Evolutionary conservation across 2,797 vertebrate species (phyloP).

Genomic region (Vultur gryphus): DNA sequence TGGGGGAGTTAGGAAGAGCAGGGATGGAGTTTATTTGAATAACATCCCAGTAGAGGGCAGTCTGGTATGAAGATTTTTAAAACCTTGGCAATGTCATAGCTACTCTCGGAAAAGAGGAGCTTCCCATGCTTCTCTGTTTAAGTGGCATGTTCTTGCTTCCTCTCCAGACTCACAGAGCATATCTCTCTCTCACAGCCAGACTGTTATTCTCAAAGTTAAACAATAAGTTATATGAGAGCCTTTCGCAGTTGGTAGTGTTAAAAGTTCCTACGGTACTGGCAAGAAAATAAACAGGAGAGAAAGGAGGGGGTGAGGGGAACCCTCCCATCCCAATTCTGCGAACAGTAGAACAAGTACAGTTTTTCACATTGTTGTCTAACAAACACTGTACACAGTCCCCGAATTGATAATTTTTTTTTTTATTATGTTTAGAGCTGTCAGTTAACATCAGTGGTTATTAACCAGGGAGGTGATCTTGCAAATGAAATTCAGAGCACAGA

Average conservation of each 20-base stretch:
- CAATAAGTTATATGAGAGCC: neutral
- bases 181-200: neutral
- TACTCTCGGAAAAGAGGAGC: neutral
- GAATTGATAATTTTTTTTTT: neutral
- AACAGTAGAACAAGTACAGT: neutral
- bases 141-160: neutral
- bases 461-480: neutral
- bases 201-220: conserved; percentile 7
- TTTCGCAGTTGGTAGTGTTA: neutral
- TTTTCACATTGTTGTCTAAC: neutral
- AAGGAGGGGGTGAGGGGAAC: neutral
- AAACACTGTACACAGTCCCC: neutral
- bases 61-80: conserved; percentile 40
- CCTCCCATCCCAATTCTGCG: neutral
- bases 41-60: conserved; percentile 73
- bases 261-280: neutral
- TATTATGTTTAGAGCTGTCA: neutral
- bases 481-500: neutral
- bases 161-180: neutral
- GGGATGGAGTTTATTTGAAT: neutral
- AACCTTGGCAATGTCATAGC: neutral
- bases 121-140: neutral
- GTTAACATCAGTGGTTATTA: neutral
- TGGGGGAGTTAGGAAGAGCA: neutral
- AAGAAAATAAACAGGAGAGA: neutral